These are phyloP conservation scores for Ophthalmotilapia sp. DNA, from an alignment of 2,113 vertebrate genomes.

Conservation along the genomic window DNA sequence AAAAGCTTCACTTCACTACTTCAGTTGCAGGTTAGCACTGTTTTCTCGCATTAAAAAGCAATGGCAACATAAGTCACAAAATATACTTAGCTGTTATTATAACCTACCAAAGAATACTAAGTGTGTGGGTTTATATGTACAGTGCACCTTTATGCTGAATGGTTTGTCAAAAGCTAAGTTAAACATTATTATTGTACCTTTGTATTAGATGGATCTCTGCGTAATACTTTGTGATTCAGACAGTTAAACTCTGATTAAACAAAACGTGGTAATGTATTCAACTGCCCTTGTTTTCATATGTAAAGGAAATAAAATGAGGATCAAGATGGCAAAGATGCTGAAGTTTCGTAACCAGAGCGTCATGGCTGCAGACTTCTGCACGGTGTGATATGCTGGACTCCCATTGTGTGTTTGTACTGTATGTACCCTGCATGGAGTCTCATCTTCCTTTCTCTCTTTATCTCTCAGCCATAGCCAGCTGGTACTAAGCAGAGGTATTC, in stretches of 20 bases:
- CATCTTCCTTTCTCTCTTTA: conserved; percentile 4
- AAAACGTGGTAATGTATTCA: fast-evolving
- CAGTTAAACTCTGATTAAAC: not conserved
- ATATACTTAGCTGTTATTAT: not conserved
- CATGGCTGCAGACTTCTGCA: not conserved
- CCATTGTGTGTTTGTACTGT: not conserved
- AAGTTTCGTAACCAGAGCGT: conserved; percentile 38
- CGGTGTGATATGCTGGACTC: not conserved
- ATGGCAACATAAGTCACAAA: not conserved
- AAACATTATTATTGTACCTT: not conserved
- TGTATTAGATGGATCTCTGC: not conserved
- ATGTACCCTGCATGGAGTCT: not conserved
- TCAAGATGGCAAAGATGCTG: not conserved
- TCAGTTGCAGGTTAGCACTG: not conserved
- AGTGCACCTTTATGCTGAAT: not conserved
- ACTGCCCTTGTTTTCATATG: not conserved
- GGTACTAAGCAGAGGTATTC: conserved; percentile 55
- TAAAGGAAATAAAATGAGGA: not conserved
- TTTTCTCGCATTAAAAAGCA: not conserved
- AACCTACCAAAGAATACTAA: fast-evolving
- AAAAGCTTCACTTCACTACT: not conserved
- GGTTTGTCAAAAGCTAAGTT: fast-evolving
- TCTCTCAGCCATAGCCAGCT: conserved; percentile 38
- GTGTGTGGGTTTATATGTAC: not conserved
- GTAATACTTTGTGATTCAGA: not conserved